Percentiles rank a stretch among this genome's conserved stretches.
These are phyloP conservation scores for Gymnothorax javanicus DNA, from an alignment of 2,797 vertebrate species.

Conservation along the genomic window DNA sequence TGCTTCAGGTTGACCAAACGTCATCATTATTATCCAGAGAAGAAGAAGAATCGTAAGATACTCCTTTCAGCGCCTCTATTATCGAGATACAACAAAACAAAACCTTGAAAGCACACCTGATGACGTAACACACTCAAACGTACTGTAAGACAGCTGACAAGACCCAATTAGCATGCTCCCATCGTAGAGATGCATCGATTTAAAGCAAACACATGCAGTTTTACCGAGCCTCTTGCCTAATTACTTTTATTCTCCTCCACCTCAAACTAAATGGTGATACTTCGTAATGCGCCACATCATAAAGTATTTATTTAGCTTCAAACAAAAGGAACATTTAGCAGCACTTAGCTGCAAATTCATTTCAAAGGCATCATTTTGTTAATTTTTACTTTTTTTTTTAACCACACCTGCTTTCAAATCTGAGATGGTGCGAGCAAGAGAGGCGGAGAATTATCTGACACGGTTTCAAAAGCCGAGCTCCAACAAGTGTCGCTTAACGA, in stretches of 20 bases:
- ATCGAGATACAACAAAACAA: not conserved
- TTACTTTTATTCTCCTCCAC: not conserved
- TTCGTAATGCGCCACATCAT: not conserved
- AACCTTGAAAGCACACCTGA: not conserved
- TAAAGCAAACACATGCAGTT: not conserved
- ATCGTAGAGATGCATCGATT: not conserved
- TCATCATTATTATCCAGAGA: not conserved
- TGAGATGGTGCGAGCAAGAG: not conserved
- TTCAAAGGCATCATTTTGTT: not conserved
- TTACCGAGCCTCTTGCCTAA: not conserved
- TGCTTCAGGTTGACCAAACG: not conserved
- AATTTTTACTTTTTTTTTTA: not conserved
- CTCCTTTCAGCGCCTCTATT: not conserved
- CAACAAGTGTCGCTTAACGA: constrained; percentile 9
- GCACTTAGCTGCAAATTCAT: not conserved
- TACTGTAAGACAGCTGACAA: not conserved
- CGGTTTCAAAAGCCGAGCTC: constrained; percentile 14
- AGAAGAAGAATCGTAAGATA: too few species aligned
- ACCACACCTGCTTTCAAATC: not conserved
- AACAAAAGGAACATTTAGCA: not conserved
- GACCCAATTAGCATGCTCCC: not conserved
- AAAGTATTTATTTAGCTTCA: not conserved
- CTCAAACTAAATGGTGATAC: not conserved
- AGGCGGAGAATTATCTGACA: constrained; percentile 10
- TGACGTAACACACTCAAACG: not conserved